These are phyloP conservation scores for Eupithecia pulchellata DNA, from an alignment of 2,888 invertebrate genomes.

Conservation along the genomic window DNA sequence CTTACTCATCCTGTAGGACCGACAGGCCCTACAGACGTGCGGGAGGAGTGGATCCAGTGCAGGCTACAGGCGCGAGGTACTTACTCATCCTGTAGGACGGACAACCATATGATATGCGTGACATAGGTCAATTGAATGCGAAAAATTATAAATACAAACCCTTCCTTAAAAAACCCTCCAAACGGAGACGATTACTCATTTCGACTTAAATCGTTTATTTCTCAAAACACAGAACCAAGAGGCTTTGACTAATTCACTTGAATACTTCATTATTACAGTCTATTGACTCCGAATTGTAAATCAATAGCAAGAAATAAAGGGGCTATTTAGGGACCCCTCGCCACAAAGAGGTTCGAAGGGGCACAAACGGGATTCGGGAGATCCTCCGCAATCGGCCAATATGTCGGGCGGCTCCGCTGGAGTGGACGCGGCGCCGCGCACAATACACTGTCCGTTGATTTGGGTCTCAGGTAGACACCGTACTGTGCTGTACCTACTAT, in stretches of 20 bases:
- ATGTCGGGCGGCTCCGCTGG: conserved; percentile 16
- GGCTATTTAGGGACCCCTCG: conserved; percentile 19
- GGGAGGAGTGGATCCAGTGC: too few relatives aligned
- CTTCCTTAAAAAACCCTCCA: not conserved
- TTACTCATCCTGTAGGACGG: not conserved
- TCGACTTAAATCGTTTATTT: not conserved
- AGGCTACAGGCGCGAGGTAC: too few relatives aligned
- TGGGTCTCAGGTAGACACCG: conserved; percentile 7
- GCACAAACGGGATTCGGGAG: conserved; percentile 10
- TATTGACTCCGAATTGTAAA: conserved; percentile 16
- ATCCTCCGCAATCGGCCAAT: conserved; percentile 29
- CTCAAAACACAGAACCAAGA: conserved; percentile 3
- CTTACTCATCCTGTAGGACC: too few relatives aligned
- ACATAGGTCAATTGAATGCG: not conserved
- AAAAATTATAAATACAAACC: not conserved
- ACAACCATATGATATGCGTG: not conserved
- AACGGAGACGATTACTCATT: conserved; percentile 3
- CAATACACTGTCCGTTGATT: conserved; percentile 2
- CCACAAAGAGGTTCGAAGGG: conserved; percentile 24
- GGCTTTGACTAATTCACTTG: conserved; percentile 9
- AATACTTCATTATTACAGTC: conserved; percentile 14
- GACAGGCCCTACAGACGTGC: too few relatives aligned
- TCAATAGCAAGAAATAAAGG: conserved; percentile 28
- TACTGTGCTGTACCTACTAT: too few relatives aligned
- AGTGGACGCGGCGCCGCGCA: conserved; percentile 6